Conservation (phyloP, 2,888 invertebrate species). For the Limenitis camilla region DNA sequence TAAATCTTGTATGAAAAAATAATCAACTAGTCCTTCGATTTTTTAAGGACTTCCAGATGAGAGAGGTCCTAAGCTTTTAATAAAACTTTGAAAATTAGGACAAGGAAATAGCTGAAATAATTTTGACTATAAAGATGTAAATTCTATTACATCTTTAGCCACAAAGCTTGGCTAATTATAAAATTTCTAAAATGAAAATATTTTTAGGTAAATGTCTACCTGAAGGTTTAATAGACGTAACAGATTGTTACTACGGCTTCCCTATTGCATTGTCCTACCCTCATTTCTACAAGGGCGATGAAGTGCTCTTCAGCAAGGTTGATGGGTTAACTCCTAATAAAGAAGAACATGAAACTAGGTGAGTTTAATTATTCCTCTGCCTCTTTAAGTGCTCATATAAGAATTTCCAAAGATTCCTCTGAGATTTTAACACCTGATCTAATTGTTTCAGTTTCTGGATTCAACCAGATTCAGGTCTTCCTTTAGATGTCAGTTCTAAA, state of each 20-base stretch:
- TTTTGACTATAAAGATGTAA: too few relatives aligned
- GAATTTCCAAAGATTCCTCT: too few relatives aligned
- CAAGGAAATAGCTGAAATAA: too few relatives aligned
- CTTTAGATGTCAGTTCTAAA: conserved; percentile 83
- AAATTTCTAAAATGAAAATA: background rate
- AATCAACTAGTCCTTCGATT: too few relatives aligned
- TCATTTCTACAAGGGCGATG: conserved; percentile 86
- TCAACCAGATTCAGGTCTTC: conserved; percentile 87
- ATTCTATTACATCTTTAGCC: too few relatives aligned
- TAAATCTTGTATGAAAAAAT: background rate
- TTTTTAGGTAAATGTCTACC: conserved; percentile 78
- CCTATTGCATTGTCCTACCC: conserved; percentile 92
- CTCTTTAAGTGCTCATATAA: background rate
- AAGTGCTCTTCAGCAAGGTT: conserved; percentile 76
- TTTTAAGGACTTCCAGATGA: too few relatives aligned
- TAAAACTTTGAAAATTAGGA: too few relatives aligned
- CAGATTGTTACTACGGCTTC: conserved; percentile 92
- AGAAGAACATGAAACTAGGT: conserved; percentile 66
- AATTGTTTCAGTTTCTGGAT: conserved; percentile 79
- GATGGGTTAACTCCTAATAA: conserved; percentile 80
- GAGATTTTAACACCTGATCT: too few relatives aligned
- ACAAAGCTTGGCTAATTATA: too few relatives aligned
- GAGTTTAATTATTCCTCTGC: conserved; percentile 11
- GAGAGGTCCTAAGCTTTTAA: too few relatives aligned
- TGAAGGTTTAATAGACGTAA: conserved; percentile 85